Base-by-base conservation (phyloP, 2,888 invertebrate genomes). In the Ophioninae sp. region DNA sequence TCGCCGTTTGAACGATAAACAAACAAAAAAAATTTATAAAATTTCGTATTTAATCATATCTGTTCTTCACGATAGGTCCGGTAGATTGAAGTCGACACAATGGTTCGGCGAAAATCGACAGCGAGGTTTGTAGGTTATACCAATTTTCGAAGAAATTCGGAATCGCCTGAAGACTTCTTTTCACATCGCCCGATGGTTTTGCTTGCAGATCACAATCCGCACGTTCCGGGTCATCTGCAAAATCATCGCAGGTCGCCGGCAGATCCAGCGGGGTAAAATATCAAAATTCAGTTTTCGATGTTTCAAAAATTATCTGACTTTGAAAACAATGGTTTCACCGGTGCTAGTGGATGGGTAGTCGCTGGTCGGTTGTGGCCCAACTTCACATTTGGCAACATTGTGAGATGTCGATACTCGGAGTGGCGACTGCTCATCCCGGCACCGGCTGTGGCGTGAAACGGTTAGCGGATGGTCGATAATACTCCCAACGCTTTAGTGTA, bases 91-190 rank as follows among this genome's bases (percentile, higher is more conserved):
- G 61, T 10, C 6, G 17, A 6, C 58, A 81, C 76, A 75, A 90
- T 90, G 90, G 90, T 90, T 7, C 87, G 90, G 6, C 86, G 87
- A 75, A 90, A 90, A 80, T 7, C 83, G 2, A 7, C 10, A 10
- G 22, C 87, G 0, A 90, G 89, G 90, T 90, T 86, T 73, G 84
- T 82, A 79, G 84, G 84, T 84, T 84, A 84, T 84, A 72, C 37
- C 0, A 3, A 30, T 59, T 2, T 76, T 76, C 56, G n/a, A 71
- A 71, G 30, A n/a, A n/a, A 6, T 30, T 2, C 20, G 41, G 6
- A 20, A 30, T 20, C 65, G 9, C 9, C 44, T 23, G 64, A n/a
- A 56, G 20, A 7, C 37, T 44, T 10, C 30, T 8, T 37, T 51
- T 20, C 17, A 13, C 17, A n/a, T 37, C 17, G 30, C 23, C 41